phyloP scores from a whole-genome alignment of 2,797 vertebrate genomes.

The Neostethus bicornis region DNA sequence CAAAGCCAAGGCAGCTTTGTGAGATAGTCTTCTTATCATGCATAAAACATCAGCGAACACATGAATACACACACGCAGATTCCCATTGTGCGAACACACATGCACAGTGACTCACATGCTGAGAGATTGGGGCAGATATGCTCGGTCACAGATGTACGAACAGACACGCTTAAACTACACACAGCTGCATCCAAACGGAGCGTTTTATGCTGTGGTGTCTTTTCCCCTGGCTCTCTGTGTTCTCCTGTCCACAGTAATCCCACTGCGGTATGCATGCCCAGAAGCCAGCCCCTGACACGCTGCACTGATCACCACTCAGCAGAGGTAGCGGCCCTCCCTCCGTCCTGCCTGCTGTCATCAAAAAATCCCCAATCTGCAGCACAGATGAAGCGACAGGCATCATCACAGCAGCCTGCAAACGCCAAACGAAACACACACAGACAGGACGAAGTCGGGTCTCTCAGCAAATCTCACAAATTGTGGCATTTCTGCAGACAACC shows the following conservation, averaged over 20 bases:
- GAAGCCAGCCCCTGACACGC: constrained; percentile 53
- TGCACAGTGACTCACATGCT: constrained; percentile 28
- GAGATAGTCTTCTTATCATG: constrained; percentile 72
- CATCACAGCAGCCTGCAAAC: constrained; percentile 42
- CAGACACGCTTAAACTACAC: constrained; percentile 38
- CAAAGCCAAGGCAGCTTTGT: constrained; percentile 73
- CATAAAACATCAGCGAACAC: constrained; percentile 67
- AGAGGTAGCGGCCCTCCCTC: constrained; percentile 23
- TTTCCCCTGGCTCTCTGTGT: constrained; percentile 67
- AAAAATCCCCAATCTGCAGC: constrained; percentile 50
- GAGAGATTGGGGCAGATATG: constrained; percentile 20
- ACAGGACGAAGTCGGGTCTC: constrained; percentile 8
- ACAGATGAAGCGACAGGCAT: constrained; percentile 38
- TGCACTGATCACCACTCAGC: constrained; percentile 59
- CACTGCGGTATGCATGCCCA: constrained; percentile 66
- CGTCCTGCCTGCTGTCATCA: constrained; percentile 7
- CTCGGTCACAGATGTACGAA: constrained; percentile 22
- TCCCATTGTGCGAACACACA: constrained; percentile 18
- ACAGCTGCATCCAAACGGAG: constrained; percentile 59
- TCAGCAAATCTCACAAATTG: constrained; percentile 9
- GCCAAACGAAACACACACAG: constrained; percentile 10
- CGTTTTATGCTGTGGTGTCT: constrained; percentile 45
- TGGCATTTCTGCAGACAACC: constrained; percentile 9
- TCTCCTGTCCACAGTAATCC: constrained; percentile 69
- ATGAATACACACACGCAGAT: constrained; percentile 36